These are phyloP conservation scores for Acleris cristana DNA, from an alignment of 2,888 invertebrate genomes.

Conservation along the genomic window DNA sequence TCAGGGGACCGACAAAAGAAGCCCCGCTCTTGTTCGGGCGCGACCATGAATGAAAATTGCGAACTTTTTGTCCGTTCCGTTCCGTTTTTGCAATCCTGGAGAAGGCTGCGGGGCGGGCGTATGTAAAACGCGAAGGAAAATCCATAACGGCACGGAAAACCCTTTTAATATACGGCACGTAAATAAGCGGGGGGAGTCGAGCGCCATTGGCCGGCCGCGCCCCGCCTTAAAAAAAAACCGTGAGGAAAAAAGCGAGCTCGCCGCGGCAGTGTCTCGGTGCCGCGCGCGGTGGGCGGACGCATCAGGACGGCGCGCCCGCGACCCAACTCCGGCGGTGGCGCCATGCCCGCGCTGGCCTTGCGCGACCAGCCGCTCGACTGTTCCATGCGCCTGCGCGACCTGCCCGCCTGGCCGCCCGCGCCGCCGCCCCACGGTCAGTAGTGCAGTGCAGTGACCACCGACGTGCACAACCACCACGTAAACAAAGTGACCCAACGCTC, in stretches of 20 bases:
- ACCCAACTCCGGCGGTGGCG: conserved; percentile 83
- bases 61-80: conserved; percentile 13
- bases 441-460: conserved; percentile 34
- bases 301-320: conserved; percentile 74
- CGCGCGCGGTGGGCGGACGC: conserved; percentile 75
- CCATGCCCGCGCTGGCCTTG: conserved; percentile 87
- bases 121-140: conserved; percentile 77
- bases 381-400: conserved; percentile 85
- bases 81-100: conserved; percentile 1
- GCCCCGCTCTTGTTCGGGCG: conserved; percentile 19
- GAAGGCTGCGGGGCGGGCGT: conserved; percentile 44
- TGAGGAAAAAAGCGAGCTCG: conserved; percentile 67
- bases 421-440: conserved; percentile 74
- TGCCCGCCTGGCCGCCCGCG: conserved; percentile 73
- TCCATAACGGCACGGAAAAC: conserved; percentile 83
- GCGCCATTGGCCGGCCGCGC: conserved; percentile 66
- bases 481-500: conserved; percentile 19
- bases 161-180: conserved; percentile 84
- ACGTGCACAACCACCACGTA: conserved; percentile 9
- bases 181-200: conserved; percentile 68
- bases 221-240: conserved; percentile 73
- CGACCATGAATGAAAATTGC: conserved; percentile 28
- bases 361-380: conserved; percentile 88
- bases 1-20: conserved; percentile 9
- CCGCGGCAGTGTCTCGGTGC: conserved; percentile 77